Evolutionary conservation across 2,888 invertebrate genomes (phyloP).

Genomic region (Protonemura montana): DNA sequence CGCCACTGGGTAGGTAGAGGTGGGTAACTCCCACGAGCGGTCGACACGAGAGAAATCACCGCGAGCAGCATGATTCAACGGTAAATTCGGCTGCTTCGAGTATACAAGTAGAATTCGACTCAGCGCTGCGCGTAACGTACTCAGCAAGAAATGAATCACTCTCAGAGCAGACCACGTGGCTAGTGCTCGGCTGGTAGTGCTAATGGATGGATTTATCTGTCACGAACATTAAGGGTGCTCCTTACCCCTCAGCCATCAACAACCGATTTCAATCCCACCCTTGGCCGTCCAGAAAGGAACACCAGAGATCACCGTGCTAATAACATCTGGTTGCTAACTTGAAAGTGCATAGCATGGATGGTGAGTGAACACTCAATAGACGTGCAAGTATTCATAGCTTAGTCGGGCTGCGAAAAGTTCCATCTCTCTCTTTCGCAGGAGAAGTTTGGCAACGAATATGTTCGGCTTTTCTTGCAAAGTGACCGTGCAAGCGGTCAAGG

Average conservation of each 20-base stretch:
- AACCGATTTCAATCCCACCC: neutral
- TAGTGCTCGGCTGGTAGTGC: neutral
- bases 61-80: neutral
- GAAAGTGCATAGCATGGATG: neutral
- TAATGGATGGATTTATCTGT: slow-evolving; percentile 7
- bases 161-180: neutral
- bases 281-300: neutral
- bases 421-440: no score
- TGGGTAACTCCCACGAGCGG: neutral
- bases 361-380: neutral
- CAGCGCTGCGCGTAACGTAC: no score
- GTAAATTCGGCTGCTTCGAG: neutral
- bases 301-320: neutral
- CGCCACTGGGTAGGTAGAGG: neutral
- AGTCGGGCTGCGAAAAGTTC: no score
- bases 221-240: neutral
- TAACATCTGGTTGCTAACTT: neutral
- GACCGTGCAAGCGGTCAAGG: neutral
- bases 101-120: neutral
- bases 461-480: neutral
- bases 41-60: neutral
- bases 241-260: neutral
- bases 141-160: no score
- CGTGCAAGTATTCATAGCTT: neutral
- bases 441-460: neutral